Evolutionary conservation across 2,797 vertebrate species (phyloP).

Genomic region (Acrossocheilus wenchowensis): DNA sequence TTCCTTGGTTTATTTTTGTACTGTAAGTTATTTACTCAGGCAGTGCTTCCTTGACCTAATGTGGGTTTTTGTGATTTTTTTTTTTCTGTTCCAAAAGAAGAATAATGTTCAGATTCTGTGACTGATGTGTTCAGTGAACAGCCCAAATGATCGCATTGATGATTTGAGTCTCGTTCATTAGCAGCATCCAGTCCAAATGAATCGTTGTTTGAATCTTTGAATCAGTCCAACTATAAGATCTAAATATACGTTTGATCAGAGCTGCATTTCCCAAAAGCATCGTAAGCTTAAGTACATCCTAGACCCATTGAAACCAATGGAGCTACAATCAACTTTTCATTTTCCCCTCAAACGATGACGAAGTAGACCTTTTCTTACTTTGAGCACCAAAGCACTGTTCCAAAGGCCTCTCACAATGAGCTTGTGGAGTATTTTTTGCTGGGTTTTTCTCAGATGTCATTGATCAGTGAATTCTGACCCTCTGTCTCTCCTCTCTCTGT

Average conservation of each 20-base stretch:
- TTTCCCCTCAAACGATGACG: neutral
- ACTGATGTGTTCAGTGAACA: neutral
- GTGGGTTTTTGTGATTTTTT: neutral
- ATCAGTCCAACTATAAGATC: neutral
- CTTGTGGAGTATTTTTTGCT: neutral
- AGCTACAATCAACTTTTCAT: no score
- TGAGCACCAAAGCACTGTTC: neutral
- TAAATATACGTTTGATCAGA: neutral
- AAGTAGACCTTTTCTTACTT: neutral
- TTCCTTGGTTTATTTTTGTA: neutral
- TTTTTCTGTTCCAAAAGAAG: neutral
- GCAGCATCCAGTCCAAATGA: neutral
- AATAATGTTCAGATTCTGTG: neutral
- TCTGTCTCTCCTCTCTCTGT: conserved; percentile 54
- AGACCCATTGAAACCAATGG: no score
- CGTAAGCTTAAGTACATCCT: no score
- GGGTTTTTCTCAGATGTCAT: neutral
- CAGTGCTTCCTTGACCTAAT: neutral
- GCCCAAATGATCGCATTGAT: neutral
- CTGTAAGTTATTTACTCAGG: neutral
- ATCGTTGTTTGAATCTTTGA: neutral
- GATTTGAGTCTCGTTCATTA: neutral
- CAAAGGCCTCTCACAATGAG: neutral
- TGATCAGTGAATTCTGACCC: neutral
- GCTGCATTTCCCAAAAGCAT: no score